These are phyloP conservation scores for Malthinus flaveolus DNA, from an alignment of 2,888 invertebrate genomes.

Conservation along the genomic window DNA sequence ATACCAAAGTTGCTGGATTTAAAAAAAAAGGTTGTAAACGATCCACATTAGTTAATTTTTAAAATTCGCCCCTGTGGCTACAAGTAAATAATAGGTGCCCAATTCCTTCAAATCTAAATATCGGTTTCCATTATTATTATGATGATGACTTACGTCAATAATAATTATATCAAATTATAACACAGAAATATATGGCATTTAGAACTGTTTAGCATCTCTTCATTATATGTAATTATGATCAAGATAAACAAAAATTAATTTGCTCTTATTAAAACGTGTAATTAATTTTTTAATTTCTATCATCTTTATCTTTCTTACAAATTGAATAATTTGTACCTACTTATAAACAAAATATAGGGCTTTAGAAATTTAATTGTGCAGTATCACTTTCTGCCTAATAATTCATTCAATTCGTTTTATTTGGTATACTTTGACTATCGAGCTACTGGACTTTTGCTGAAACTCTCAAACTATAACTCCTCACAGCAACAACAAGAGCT, in stretches of 20 bases:
- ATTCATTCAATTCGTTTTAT: too few species aligned
- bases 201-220: slow-evolving; percentile 15
- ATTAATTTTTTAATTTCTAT: slow-evolving; percentile 10
- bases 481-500: too few species aligned
- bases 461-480: too few species aligned
- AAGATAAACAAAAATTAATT: slow-evolving; percentile 21
- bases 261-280: slow-evolving; percentile 18
- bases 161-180: slow-evolving; percentile 25
- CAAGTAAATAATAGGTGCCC: slow-evolving; percentile 20
- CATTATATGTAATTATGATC: slow-evolving; percentile 22
- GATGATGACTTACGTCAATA: slow-evolving; percentile 15
- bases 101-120: slow-evolving; percentile 21
- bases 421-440: too few species aligned
- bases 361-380: too few species aligned
- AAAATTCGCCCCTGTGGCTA: slow-evolving; percentile 27
- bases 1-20: slow-evolving; percentile 18
- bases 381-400: too few species aligned
- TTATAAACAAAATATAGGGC: too few species aligned
- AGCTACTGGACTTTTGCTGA: too few species aligned
- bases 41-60: slow-evolving; percentile 26
- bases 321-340: too few species aligned
- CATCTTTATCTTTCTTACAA: too few species aligned
- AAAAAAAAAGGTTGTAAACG: slow-evolving; percentile 25
- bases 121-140: slow-evolving; percentile 9
- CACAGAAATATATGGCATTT: slow-evolving; percentile 22